Base-by-base conservation (phyloP, 1,140 invertebrate genomes). In the Adelges cooleyi region DNA sequence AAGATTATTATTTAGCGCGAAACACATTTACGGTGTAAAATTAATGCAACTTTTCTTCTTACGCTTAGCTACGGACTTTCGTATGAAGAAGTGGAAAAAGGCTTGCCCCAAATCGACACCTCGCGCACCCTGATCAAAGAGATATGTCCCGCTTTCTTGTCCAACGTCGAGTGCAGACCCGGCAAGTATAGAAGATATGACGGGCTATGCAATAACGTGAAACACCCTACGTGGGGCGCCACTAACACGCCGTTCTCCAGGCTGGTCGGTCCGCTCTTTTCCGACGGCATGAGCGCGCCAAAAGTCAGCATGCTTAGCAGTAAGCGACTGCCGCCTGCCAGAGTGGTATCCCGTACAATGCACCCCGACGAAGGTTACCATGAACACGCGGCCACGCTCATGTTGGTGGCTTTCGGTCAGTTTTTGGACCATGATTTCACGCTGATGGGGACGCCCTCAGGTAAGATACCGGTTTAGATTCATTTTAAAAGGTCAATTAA, bases 171-270 rank as follows among this genome's bases (percentile, higher is more conserved):
- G 73, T 94, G 91, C 71, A 80, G 85, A 27, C 81, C 89, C 4
- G 89, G 89, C 20, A 92, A 94, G 71, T 96, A 94, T 73, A 79
- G 95, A 52, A 86, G 87, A 33, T 84, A 86, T 15, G 89, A 86
- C 42, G 95, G 93, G 0, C 86, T 90, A 72, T 98, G 95, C 74
- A 98, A 98, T 76, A 98, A 98, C 75, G 84, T 95, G 0, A 80
- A 90, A 44, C 86, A 95, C 73, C 84, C 92, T 5, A 82, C 84
- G 10, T 95, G 91, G 90, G 95, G 95, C 5, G 83, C 86, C 52
- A 80, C 89, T 36, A 87, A 89, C 27, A 87, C 86, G 46, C 81
- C 90, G 6, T 92, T 95, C 73, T 76, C 69, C 3, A 71, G 94
- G 65, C 77, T 92, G n/a, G 70, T 95, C 44, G 79, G 84, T 5